Base-by-base conservation (phyloP, 2,113 vertebrate genomes). In the Ctenodactylus gundi region DNA sequence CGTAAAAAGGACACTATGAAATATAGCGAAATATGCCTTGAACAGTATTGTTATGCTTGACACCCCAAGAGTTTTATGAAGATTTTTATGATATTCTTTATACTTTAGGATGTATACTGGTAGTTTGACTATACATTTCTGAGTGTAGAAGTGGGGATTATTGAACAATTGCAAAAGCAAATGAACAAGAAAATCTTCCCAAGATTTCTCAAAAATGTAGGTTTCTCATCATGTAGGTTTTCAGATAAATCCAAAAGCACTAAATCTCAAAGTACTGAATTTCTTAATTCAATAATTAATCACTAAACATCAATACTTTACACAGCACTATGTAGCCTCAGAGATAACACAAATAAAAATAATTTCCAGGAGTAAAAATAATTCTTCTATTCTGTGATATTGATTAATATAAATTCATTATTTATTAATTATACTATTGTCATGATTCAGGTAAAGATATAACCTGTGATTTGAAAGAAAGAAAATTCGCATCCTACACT, bases 21-120 rank as follows among this genome's bases (percentile, higher is more conserved):
- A 83, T 80, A 95, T 85, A 95, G 58, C 89, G 14, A 97, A 96
- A 96, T 94, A 87, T 88, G 65, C 12, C 60, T 93, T 84, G 64
- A 82, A 93, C n/a, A 80, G 57, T 89, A 82, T 73, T 36, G 94
- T 95, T 95, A 80, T 91, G 58, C 93, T 75, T 44, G 76, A 93
- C 3, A 85, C 10, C n/a, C 31, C 23, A 44, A 83, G 31, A 85
- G 53, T 77, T 96, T 77, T 41, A 72, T 8, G 58, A 36, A 55
- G 13, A 12, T 39, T 89, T 44, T 88, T 53, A 88, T 75, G 7
- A 34, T 44, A 41, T 25, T 57, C 5, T 7, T 44, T 21, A 17
- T 11, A n/a, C n/a, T n/a, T n/a, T n/a, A n/a, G n/a, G n/a, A n/a
- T 67, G n/a, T 81, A 60, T 62, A 36, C 5, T 60, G 34, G 46